These are phyloP conservation scores for Myotis findleyi DNA, from an alignment of 2,797 vertebrate genomes.

Conservation along the genomic window DNA sequence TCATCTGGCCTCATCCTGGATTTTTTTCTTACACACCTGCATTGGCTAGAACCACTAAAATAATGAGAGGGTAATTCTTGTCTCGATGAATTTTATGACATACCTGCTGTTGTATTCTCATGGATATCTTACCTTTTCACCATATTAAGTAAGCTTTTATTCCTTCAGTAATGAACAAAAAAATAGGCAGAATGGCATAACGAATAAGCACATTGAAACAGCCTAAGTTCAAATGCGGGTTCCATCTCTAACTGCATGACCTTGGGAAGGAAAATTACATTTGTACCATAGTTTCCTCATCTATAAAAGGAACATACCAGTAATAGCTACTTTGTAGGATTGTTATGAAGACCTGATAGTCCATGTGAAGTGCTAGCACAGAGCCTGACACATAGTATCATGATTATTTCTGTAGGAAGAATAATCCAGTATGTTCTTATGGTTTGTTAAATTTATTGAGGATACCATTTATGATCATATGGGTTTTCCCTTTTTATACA, in stretches of 20 bases:
- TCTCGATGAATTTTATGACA: neutral
- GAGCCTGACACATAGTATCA: neutral
- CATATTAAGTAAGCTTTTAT: neutral
- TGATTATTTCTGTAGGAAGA: neutral
- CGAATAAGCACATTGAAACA: neutral
- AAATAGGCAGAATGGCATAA: neutral
- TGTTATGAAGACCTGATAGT: neutral
- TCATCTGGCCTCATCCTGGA: neutral
- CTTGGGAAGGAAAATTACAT: neutral
- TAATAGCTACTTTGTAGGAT: neutral
- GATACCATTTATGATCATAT: neutral
- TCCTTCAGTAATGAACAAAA: neutral
- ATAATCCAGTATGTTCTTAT: neutral
- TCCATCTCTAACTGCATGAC: neutral
- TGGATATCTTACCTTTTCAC: neutral
- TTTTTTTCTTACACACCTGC: neutral
- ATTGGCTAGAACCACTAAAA: neutral
- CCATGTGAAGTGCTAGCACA: neutral
- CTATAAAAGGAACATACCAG: neutral
- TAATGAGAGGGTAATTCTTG: neutral
- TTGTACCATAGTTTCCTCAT: neutral
- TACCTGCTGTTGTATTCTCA: neutral
- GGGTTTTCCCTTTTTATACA: neutral
- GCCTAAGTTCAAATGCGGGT: neutral
- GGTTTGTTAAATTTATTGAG: neutral